phyloP scores from a whole-genome alignment of 2,888 invertebrate species.

The Osedax frankpressi region DNA sequence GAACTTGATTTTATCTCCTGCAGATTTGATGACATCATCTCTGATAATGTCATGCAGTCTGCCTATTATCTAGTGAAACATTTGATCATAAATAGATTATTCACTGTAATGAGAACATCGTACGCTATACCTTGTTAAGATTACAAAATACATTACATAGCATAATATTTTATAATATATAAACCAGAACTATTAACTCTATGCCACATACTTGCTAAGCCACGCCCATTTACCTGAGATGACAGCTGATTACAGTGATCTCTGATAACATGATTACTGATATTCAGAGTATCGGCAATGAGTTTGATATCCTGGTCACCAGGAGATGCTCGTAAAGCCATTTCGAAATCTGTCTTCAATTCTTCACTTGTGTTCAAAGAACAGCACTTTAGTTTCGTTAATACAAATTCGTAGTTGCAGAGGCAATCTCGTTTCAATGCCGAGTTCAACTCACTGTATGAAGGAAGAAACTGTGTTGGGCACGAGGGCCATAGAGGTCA shows the following conservation, averaged over 20 bases:
- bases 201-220: too few relatives aligned
- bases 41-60: constrained; percentile 43
- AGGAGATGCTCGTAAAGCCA: constrained; percentile 43
- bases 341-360: constrained; percentile 62
- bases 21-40: constrained; percentile 34
- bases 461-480: neutral
- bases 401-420: constrained; percentile 64
- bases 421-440: constrained; percentile 57
- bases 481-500: neutral
- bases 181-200: too few relatives aligned
- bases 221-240: constrained; percentile 53
- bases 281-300: constrained; percentile 59
- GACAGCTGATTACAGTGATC: constrained; percentile 73
- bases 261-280: constrained; percentile 60
- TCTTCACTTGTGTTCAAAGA: constrained; percentile 51
- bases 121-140: too few relatives aligned
- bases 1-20: constrained; percentile 37
- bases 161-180: too few relatives aligned
- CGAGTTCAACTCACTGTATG: constrained; percentile 42
- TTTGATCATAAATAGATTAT: too few relatives aligned
- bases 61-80: constrained; percentile 51
- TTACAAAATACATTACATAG: too few relatives aligned
- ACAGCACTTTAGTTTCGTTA: constrained; percentile 65
- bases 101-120: too few relatives aligned
- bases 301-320: constrained; percentile 45